Base-by-base conservation (phyloP, 2,888 invertebrate genomes). In the Tetrapedia diversipes region DNA sequence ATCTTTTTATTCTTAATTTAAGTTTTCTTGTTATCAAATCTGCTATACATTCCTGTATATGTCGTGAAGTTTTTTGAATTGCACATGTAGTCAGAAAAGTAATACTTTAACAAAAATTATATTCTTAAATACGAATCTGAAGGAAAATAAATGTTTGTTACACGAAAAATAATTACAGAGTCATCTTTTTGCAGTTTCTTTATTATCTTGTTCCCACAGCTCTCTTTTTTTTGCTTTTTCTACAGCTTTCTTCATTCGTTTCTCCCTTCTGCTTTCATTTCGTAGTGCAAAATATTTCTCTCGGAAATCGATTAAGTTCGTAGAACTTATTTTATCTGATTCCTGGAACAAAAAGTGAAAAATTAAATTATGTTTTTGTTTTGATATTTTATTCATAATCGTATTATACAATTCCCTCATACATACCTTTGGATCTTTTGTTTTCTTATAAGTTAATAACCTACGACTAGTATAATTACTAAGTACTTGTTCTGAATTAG, bases 401-500 rank as follows among this genome's bases (percentile, higher is more conserved):
- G 24, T 19, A 34, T 22, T 2, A n/a, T n/a, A 69, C 22, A 47
- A 14, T 57, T 45, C 6, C n/a, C 22, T 8, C 7, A 32, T 41
- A 56, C 51, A 2, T 63, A 89, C 92, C 19, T 90, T 87, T 0
- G 94, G 93, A 74, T 95, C 95, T 27, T 92, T 90, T 0, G 94
- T 90, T 93, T 98, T 98, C 91, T 96, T 95, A 92, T 96, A 98
- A 0, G 98, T 98, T 32, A 99, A 94, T 49, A 99, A 93, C 56
- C 98, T 92, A 29, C 99, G 93, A 14, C 97, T 95, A 0, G 97
- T 96, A 84, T 95, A 94, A 84, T 94, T 95, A 16, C 96, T 97
- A 59, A 99, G 92, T 22, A 95, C 92, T 92, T 99, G 99, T 92
- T 99, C 98, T 10, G 97, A 96, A 92, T 97, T 98, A 27, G 95